A percentile compares a stretch with the other conserved stretches of the same genome.
These are phyloP conservation scores for Agrypnia vestita DNA, from an alignment of 1,140 invertebrate genomes.

Conservation along the genomic window DNA sequence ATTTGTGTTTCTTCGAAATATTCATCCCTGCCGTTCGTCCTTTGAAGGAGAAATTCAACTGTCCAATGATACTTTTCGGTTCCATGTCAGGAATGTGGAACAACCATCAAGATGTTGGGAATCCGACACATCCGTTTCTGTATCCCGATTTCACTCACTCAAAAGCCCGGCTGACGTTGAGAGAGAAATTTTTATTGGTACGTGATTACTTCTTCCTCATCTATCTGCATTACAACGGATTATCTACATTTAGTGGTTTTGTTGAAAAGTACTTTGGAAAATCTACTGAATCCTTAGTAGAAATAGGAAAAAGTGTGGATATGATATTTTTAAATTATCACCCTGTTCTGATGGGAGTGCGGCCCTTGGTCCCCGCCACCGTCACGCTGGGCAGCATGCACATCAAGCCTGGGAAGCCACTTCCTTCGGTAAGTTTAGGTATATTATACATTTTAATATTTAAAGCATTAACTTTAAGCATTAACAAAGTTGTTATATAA, in stretches of 20 bases:
- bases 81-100: conserved; percentile 61
- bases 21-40: conserved; percentile 58
- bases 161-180: neutral
- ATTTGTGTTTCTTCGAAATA: conserved; percentile 65
- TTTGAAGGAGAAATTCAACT: conserved; percentile 65
- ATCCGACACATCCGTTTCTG: conserved; percentile 66
- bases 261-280: conserved; percentile 63
- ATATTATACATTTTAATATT: too few relatives aligned
- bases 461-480: too few relatives aligned
- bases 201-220: conserved; percentile 29
- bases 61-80: conserved; percentile 66
- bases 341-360: conserved; percentile 67
- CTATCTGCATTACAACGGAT: conserved; percentile 54
- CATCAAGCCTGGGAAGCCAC: conserved; percentile 60
- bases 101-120: conserved; percentile 64
- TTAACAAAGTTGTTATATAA: too few relatives aligned
- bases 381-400: conserved; percentile 72
- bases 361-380: conserved; percentile 70
- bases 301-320: conserved; percentile 68
- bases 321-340: conserved; percentile 73
- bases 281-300: conserved; percentile 56
- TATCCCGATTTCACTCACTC: neutral
- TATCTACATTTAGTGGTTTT: conserved; percentile 56
- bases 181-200: conserved; percentile 1
- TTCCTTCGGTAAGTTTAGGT: conserved; percentile 62